phyloP scores from a whole-genome alignment of 2,888 invertebrate genomes.

The Pedicia rivosa region DNA sequence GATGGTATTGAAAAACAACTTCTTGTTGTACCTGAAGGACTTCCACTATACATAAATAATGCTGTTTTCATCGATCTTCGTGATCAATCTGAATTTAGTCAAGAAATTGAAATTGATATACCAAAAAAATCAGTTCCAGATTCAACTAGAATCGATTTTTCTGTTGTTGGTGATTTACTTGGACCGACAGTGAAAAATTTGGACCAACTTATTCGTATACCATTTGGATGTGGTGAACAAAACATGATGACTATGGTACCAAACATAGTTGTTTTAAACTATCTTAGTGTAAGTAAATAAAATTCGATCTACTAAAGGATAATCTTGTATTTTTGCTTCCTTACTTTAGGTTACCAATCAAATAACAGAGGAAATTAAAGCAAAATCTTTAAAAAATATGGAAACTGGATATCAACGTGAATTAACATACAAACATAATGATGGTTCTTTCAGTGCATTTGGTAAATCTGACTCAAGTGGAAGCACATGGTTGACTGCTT shows the following conservation, averaged over 20 bases:
- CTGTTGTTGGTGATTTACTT: slow-evolving; percentile 55
- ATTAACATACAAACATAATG: slow-evolving; percentile 52
- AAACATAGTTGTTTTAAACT: slow-evolving; percentile 49
- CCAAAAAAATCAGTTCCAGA: slow-evolving; percentile 56
- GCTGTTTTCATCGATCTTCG: slow-evolving; percentile 57
- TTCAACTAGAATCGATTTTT: slow-evolving; percentile 55
- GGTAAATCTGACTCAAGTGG: slow-evolving; percentile 46
- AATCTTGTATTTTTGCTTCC: slow-evolving; percentile 2
- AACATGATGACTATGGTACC: slow-evolving; percentile 45
- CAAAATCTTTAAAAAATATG: slow-evolving; percentile 34
- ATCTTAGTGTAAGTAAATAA: slow-evolving; percentile 35
- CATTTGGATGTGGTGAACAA: slow-evolving; percentile 66
- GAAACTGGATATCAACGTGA: slow-evolving; percentile 60
- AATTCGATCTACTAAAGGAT: not conserved
- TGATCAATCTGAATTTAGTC: slow-evolving; percentile 39
- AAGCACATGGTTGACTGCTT: slow-evolving; percentile 72
- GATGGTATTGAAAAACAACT: slow-evolving; percentile 62
- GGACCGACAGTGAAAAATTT: slow-evolving; percentile 65
- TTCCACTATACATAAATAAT: slow-evolving; percentile 54
- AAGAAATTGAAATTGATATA: slow-evolving; percentile 36
- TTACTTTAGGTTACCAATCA: slow-evolving; percentile 40
- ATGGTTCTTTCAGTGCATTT: slow-evolving; percentile 72
- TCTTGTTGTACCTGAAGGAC: slow-evolving; percentile 66
- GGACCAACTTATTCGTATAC: slow-evolving; percentile 56
- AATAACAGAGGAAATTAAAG: slow-evolving; percentile 44